Conservation (phyloP, 2,888 invertebrate genomes). For the Trachelus iudaicus region DNA sequence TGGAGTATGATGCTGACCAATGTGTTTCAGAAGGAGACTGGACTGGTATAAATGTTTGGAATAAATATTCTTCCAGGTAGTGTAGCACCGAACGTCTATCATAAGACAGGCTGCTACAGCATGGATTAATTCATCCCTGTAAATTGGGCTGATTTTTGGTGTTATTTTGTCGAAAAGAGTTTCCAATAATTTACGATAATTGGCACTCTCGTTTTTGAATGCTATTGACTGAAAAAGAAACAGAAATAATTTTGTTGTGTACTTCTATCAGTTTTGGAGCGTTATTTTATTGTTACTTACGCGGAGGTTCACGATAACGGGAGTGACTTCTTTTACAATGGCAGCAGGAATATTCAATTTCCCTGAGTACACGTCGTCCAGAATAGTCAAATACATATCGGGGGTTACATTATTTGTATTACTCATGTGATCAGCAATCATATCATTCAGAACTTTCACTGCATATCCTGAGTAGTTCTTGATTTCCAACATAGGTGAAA, state of each 20-base stretch:
- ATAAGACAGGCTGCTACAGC: conserved; percentile 72
- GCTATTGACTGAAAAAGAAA: conserved; percentile 53
- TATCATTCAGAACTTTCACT: conserved; percentile 71
- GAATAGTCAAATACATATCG: conserved; percentile 72
- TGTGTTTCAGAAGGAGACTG: conserved; percentile 71
- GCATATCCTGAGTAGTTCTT: conserved; percentile 77
- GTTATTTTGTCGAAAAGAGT: conserved; percentile 74
- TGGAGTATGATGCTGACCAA: conserved; percentile 67
- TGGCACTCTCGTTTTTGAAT: conserved; percentile 58
- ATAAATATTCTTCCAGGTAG: conserved; percentile 77
- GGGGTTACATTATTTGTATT: conserved; percentile 64
- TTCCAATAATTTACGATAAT: conserved; percentile 69
- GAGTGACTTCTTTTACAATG: conserved; percentile 69
- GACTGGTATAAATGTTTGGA: conserved; percentile 75
- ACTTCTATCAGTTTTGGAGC: background rate
- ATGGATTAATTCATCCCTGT: conserved; percentile 71
- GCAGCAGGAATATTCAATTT: conserved; percentile 70
- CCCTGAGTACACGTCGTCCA: conserved; percentile 72
- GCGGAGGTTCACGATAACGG: conserved; percentile 70
- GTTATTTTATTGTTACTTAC: conserved; percentile 55
- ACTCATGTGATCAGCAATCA: conserved; percentile 66
- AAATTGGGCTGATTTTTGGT: conserved; percentile 67
- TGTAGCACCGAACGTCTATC: conserved; percentile 74
- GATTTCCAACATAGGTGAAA: conserved; percentile 78
- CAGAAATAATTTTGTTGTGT: conserved; percentile 17